Base-by-base conservation (phyloP, 2,113 vertebrate species). In the Mirounga angustirostris region DNA sequence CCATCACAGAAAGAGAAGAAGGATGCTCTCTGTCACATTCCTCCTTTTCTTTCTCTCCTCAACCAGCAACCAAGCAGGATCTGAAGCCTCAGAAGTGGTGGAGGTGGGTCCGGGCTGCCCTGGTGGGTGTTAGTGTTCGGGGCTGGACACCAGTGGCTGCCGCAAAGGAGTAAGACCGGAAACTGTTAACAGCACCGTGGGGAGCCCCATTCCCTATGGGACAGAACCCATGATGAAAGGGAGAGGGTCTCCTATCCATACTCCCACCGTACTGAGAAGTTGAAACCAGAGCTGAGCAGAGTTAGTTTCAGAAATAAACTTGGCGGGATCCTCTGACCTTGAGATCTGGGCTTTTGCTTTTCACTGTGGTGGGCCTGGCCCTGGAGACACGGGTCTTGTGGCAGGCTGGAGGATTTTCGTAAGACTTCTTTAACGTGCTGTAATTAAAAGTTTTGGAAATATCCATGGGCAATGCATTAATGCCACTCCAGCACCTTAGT, bases 341-440 rank as follows among this genome's bases (percentile, higher is more conserved):
- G 24, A 24, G 94, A 92, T 54, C 14, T 81, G 89, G 63, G 24
- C 69, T 98, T 98, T 97, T 93, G 73, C 76, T 95, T 46, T 89
- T 89, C 82, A 24, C 58, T 4, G 6, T 15, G 7, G 54, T 67
- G 59, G 50, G 46, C 61, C 59, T 71, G 50, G 50, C 50, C 76
- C 50, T 3, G 12, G 87, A 61, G 88, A 76, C 80, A 63, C 12
- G 22, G 36, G 16, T 78, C 54, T 93, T 93, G 30, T 63, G 76
- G 36, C 36, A 91, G 89, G 22, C 46, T 84, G 81, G 59, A 86
- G 78, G 79, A 74, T 83, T 95, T 97, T 85, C 50, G 15, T 46
- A 67, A 95, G 71, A n/a, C 81, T 93, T 73, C 65, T 96, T 93
- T 14, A 93, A 97, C 91, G 33, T 69, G 71, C 63, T 95, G 16